Evolutionary conservation across 2,797 vertebrate genomes (phyloP).

Genomic region (Oryzias dopingdopingensis): DNA sequence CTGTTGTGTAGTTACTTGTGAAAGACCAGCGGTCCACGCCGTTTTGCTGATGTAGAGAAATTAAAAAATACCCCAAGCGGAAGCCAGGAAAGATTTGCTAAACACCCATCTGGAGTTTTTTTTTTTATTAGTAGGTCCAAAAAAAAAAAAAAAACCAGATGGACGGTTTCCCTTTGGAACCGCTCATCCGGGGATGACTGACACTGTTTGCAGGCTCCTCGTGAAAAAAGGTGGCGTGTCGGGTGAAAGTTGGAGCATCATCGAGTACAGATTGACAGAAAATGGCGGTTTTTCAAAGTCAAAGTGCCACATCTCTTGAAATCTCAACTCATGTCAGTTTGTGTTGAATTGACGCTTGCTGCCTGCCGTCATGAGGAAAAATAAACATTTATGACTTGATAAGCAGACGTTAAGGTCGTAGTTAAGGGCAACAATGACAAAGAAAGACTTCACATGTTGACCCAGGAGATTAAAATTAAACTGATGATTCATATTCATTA

Average conservation of each 20-base stretch:
- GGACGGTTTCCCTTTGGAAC: neutral
- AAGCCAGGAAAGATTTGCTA: constrained; percentile 15
- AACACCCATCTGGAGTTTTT: constrained; percentile 1
- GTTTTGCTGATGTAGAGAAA: constrained; percentile 16
- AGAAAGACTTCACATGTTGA: constrained; percentile 2
- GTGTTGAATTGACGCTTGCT: neutral
- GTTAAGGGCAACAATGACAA: neutral
- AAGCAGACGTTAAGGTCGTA: neutral
- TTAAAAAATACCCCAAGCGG: neutral
- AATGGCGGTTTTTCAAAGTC: constrained; percentile 14
- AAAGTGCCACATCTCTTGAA: neutral
- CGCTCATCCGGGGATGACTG: neutral
- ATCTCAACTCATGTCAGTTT: constrained; percentile 4
- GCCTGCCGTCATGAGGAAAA: neutral
- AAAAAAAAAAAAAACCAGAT: neutral
- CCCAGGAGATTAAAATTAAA: constrained; percentile 15
- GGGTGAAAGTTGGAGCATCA: neutral
- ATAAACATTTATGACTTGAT: neutral
- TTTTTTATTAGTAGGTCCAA: neutral
- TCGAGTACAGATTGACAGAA: neutral
- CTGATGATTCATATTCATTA: constrained; percentile 13
- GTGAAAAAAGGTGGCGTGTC: neutral
- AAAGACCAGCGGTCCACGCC: neutral
- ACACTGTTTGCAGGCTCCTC: neutral
- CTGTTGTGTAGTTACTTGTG: constrained; percentile 33